Evolutionary conservation across 2,113 vertebrate genomes (phyloP), one percentile per base, ranked within the genome.

Genomic region (Gymnocephalus cernua): DNA sequence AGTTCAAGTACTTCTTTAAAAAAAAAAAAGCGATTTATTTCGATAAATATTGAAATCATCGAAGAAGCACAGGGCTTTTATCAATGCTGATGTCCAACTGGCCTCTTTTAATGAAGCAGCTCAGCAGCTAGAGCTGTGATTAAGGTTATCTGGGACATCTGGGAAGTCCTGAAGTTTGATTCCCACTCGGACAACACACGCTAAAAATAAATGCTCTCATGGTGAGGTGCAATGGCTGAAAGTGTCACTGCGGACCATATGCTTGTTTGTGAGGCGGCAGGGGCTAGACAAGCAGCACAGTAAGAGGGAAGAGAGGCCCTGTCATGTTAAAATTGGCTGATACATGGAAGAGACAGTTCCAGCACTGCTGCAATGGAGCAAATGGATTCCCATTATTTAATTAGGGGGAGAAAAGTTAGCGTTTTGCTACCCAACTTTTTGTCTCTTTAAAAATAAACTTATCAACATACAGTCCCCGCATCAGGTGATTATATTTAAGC

Each of bases 111-210:
- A 44, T 48, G 48, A 70, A n/a, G 3, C 65, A 16, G 4, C 19
- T 1, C 23, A 25, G 67, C 74, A 76, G 58, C 45, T 63, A 0
- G 4, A 64, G 69, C 25, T 75, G 66, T 64, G 62, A 76, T 57
- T 57, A 47, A 83, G 74, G 68, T 68, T 77, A 85, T 84, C 38
- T 10, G 74, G 81, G 87, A 63, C 84, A 83, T 81, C 77, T 66
- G 32, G 38, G 75, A 27, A 44, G 68, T 48, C 65, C 56, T 35
- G 23, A 50, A 69, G 76, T 67, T 67, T 70, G 50, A 91, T 59
- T 69, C 76, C 87, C 53, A 45, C 45, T 25, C 0, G 15, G 38
- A 70, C 66, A 62, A 69, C 71, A 44, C 9, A 0, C 14, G 59
- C 80, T 81, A 41, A 64, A 79, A 82, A 88, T 80, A 78, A 83